Conservation (phyloP, 2,797 vertebrate species). For the Heliangelus exortis region DNA sequence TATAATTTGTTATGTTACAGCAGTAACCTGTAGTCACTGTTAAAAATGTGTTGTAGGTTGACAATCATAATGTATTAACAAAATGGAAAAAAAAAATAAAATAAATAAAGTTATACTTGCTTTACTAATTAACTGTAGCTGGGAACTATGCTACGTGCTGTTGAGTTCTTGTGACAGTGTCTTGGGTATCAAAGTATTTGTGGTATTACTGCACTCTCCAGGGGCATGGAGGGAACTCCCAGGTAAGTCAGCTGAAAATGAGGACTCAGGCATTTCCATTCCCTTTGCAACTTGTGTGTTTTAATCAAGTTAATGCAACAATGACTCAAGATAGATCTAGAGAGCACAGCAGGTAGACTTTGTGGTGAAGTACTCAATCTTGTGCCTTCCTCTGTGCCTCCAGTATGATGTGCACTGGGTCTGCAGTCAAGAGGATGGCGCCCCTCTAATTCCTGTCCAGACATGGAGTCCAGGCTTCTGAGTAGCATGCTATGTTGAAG, state of each 20-base stretch:
- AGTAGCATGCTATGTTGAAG: not conserved
- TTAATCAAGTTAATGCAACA: conserved; percentile 46
- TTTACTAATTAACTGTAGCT: conserved; percentile 23
- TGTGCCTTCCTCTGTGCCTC: not conserved
- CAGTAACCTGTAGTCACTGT: not conserved
- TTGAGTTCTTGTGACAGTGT: not conserved
- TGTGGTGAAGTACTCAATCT: not conserved
- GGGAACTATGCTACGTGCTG: not conserved
- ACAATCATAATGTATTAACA: not conserved
- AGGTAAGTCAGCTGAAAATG: not conserved
- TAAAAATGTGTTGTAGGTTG: not conserved
- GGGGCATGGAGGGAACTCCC: conserved; percentile 33
- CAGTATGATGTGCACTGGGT: not conserved
- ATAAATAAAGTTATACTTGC: not conserved
- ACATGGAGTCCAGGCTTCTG: not conserved
- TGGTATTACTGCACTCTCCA: conserved; percentile 26
- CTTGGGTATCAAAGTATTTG: not conserved
- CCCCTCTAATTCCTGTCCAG: not conserved
- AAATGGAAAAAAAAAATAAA: not conserved
- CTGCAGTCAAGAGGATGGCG: not conserved
- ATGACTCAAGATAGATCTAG: not conserved
- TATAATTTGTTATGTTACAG: not conserved
- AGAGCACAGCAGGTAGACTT: not conserved
- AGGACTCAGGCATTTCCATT: conserved; percentile 23
- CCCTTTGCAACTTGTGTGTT: conserved; percentile 1